These are phyloP conservation scores for Drosophila eugracilis DNA, from an alignment of 1,140 invertebrate genomes.

Conservation along the genomic window DNA sequence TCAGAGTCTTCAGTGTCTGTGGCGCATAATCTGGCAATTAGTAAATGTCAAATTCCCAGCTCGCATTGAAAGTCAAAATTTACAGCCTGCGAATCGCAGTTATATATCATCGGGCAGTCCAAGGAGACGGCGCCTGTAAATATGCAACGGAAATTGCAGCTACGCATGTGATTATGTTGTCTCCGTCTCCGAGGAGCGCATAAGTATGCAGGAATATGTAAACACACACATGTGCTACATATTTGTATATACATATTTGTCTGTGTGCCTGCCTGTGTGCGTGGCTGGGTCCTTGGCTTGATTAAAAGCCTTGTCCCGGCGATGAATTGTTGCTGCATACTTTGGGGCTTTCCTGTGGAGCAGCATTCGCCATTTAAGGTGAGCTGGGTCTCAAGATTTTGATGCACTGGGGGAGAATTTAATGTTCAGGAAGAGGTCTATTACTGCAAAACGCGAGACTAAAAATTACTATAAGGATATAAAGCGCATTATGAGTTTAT, in stretches of 20 bases:
- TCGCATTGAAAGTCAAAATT: conserved; percentile 69
- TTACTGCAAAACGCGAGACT: too few relatives aligned
- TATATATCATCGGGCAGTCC: conserved; percentile 36
- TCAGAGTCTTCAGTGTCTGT: conserved; percentile 7
- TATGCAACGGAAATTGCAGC: conserved; percentile 64
- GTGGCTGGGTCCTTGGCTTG: conserved; percentile 34
- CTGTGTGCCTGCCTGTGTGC: neutral
- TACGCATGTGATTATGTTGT: conserved; percentile 64
- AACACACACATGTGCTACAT: conserved; percentile 1
- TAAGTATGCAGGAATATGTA: conserved; percentile 16
- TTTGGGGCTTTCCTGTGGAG: conserved; percentile 9
- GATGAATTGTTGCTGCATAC: conserved; percentile 47
- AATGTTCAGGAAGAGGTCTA: neutral
- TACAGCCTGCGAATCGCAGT: conserved; percentile 56
- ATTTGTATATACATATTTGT: too few relatives aligned
- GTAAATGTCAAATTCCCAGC: conserved; percentile 52
- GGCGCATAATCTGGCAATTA: conserved; percentile 51
- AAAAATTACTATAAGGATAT: too few relatives aligned
- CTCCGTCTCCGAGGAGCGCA: conserved; percentile 14
- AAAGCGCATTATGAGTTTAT: too few relatives aligned
- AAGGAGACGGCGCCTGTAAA: conserved; percentile 44
- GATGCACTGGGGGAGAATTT: neutral
- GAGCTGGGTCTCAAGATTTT: neutral
- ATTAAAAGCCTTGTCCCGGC: conserved; percentile 44
- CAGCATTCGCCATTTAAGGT: conserved; percentile 11